Evolutionary conservation across 30 jellyfish, hydroid and myxozoan genomes (phyloP).

Genomic region (Calvadosia cruxmelitensis): DNA sequence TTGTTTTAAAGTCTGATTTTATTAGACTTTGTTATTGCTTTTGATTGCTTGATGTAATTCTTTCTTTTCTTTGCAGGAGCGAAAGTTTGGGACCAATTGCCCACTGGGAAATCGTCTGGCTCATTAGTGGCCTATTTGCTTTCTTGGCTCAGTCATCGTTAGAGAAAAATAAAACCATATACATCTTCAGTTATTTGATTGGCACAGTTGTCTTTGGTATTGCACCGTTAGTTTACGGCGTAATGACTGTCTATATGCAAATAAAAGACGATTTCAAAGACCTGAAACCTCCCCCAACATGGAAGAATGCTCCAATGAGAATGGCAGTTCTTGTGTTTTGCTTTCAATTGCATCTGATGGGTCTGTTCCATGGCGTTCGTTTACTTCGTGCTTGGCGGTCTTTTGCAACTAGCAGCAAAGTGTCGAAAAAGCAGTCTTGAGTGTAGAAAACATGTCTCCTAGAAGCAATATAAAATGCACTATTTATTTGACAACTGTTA

Average conservation of each 20-base stretch:
- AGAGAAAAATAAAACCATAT: conserved; percentile 41
- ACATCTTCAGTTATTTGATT: conserved; percentile 29
- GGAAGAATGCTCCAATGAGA: conserved; percentile 78
- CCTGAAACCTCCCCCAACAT: conserved; percentile 36
- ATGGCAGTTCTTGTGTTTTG: conserved; percentile 69
- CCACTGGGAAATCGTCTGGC: conserved; percentile 74
- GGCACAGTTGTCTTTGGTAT: conserved; percentile 68
- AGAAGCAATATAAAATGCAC: too few relatives aligned
- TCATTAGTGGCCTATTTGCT: conserved; percentile 69
- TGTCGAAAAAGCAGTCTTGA: too few relatives aligned
- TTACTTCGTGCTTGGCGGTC: conserved; percentile 54
- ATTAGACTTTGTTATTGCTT: too few relatives aligned
- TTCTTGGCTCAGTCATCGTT: conserved; percentile 52
- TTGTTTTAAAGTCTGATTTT: too few relatives aligned
- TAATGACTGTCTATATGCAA: conserved; percentile 11
- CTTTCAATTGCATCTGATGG: conserved; percentile 57
- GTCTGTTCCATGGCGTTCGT: conserved; percentile 37
- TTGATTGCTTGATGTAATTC: too few relatives aligned
- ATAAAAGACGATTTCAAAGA: conserved; percentile 28
- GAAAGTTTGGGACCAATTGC: conserved; percentile 40
- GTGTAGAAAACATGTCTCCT: too few relatives aligned
- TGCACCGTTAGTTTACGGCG: conserved; percentile 51
- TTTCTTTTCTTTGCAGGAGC: conserved; percentile 16
- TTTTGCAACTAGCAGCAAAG: conserved; percentile 11
- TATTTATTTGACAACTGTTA: too few relatives aligned